phyloP scores from a whole-genome alignment of 2,797 vertebrate genomes.

The Thaleichthys pacificus region DNA sequence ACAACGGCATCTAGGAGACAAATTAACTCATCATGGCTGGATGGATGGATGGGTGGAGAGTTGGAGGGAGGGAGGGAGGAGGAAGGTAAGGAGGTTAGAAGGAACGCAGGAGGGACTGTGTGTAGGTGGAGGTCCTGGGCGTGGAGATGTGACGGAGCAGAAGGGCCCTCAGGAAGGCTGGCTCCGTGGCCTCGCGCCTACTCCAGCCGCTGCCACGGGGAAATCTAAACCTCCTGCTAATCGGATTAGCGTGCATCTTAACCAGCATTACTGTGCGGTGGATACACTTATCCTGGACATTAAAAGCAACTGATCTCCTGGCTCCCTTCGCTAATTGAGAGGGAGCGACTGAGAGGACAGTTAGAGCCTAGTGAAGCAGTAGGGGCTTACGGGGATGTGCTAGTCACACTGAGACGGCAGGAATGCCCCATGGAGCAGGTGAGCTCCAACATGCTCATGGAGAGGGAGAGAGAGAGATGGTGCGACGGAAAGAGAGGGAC shows the following conservation, averaged over 20 bases:
- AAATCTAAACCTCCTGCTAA: conserved; percentile 43
- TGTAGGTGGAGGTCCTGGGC: not conserved
- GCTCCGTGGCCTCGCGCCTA: conserved; percentile 1
- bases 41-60: conserved; percentile 11
- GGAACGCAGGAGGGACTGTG: conserved; percentile 1
- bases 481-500: too few relatives aligned
- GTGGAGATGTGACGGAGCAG: not conserved
- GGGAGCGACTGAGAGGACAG: conserved; percentile 6
- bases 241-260: conserved; percentile 36
- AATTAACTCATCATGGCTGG: conserved; percentile 79
- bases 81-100: not conserved
- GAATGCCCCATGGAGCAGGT: not conserved
- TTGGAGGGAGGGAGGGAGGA: conserved; percentile 19
- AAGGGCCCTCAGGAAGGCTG: conserved; percentile 5
- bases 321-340: conserved; percentile 9
- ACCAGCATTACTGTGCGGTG: conserved; percentile 34
- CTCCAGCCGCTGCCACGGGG: not conserved
- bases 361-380: not conserved
- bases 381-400: too few relatives aligned
- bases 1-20: conserved; percentile 74
- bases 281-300: conserved; percentile 25
- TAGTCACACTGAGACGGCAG: too few relatives aligned
- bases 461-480: conserved; percentile 10
- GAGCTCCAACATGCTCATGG: not conserved
- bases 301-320: conserved; percentile 1